Conservation (phyloP, 2,797 vertebrate species). For the Bradypodion pumilum region DNA sequence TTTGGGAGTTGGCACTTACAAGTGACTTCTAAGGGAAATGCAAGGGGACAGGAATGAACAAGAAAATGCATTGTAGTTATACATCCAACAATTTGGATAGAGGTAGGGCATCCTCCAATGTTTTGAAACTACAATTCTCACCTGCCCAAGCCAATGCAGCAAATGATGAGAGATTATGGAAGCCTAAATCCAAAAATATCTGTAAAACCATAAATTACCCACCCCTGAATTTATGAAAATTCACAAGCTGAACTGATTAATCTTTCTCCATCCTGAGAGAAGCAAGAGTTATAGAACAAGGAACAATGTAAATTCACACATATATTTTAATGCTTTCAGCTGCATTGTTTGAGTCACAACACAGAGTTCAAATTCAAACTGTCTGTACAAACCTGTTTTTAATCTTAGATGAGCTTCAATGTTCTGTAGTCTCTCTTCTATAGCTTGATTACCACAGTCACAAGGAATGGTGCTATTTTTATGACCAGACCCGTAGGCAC, state of each 20-base stretch:
- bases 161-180: too few relatives aligned
- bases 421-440: constrained; percentile 93
- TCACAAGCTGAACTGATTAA: background rate
- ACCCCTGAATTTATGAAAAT: background rate
- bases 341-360: background rate
- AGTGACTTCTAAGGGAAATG: too few relatives aligned
- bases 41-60: background rate
- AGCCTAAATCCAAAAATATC: too few relatives aligned
- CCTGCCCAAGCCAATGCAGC: too few relatives aligned
- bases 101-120: too few relatives aligned
- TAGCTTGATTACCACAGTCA: constrained; percentile 88
- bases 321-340: constrained; percentile 1
- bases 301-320: background rate
- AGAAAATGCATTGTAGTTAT: background rate
- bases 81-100: background rate
- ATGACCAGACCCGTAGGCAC: constrained; percentile 74
- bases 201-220: too few relatives aligned
- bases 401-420: constrained; percentile 92
- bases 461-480: constrained; percentile 70
- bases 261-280: background rate
- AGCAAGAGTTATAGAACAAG: background rate
- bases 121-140: too few relatives aligned
- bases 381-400: constrained; percentile 80
- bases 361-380: background rate
- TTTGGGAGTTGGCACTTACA: too few relatives aligned